Evolutionary conservation across 2,888 invertebrate species (phyloP).

Genomic region (Emmelina monodactyla): DNA sequence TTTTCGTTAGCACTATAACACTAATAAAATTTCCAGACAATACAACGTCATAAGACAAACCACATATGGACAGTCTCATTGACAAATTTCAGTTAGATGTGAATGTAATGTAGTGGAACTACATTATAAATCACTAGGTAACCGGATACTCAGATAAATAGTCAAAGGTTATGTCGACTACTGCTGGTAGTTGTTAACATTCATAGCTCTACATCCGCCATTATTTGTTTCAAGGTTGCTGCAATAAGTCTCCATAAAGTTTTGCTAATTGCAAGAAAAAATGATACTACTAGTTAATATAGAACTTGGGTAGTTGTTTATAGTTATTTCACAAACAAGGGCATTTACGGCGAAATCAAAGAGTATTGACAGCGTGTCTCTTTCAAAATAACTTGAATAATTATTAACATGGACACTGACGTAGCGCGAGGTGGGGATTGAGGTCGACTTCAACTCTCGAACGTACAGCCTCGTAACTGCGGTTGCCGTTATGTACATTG

Average conservation of each 20-base stretch:
- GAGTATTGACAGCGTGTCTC: slow-evolving; percentile 16
- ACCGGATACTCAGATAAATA: neutral
- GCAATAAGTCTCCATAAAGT: no score
- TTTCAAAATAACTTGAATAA: slow-evolving; percentile 26
- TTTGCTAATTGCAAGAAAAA: neutral
- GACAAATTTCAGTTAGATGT: neutral
- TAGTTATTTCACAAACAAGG: slow-evolving; percentile 10
- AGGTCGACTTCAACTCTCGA: slow-evolving; percentile 29
- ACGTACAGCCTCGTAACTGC: slow-evolving; percentile 8
- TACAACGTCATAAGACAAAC: neutral
- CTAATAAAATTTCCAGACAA: neutral
- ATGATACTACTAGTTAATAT: neutral
- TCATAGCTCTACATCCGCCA: slow-evolving; percentile 23
- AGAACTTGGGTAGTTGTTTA: neutral
- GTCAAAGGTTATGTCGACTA: neutral
- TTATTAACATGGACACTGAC: slow-evolving; percentile 23
- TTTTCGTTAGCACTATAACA: neutral
- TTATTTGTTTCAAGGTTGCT: slow-evolving; percentile 28
- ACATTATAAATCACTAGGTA: neutral
- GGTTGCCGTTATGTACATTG: slow-evolving; percentile 1
- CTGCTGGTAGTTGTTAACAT: neutral
- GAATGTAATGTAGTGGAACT: neutral
- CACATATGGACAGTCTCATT: neutral
- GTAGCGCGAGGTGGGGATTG: slow-evolving; percentile 30
- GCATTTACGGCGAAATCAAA: slow-evolving; percentile 18